These are phyloP conservation scores for Drosophila melanogaster DNA, from an alignment of 1,140 invertebrate genomes.

Conservation along the genomic window Release_6_plus_ISO1_MT NC_004354.4:19713001-19713500, in stretches of 20 bases:
- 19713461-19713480: slow-evolving; percentile 15
- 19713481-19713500: slow-evolving; percentile 41
- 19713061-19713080: slow-evolving; percentile 81
- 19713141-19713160: slow-evolving; percentile 55
- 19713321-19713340: slow-evolving; percentile 51
- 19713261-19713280: slow-evolving; percentile 65
- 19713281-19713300: slow-evolving; percentile 22
- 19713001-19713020: slow-evolving; percentile 66
- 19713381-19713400: neutral
- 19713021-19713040: slow-evolving; percentile 77
- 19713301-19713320: slow-evolving; percentile 67
- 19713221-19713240: slow-evolving; percentile 70
- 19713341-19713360: slow-evolving; percentile 75
- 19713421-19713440: neutral
- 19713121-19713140: slow-evolving; percentile 11
- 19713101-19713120: slow-evolving; percentile 2
- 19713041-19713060: slow-evolving; percentile 78
- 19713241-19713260: slow-evolving; percentile 28
- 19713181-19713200: slow-evolving; percentile 48
- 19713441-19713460: slow-evolving; percentile 9
- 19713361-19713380: slow-evolving; percentile 34
- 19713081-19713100: slow-evolving; percentile 55
- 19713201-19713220: slow-evolving; percentile 63
- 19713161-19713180: slow-evolving; percentile 70
- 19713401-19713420: neutral